A percentile compares a stretch with the other conserved stretches of the same genome.
phyloP scores from a whole-genome alignment of 2,888 invertebrate species.

The Ophion ellenae region DNA sequence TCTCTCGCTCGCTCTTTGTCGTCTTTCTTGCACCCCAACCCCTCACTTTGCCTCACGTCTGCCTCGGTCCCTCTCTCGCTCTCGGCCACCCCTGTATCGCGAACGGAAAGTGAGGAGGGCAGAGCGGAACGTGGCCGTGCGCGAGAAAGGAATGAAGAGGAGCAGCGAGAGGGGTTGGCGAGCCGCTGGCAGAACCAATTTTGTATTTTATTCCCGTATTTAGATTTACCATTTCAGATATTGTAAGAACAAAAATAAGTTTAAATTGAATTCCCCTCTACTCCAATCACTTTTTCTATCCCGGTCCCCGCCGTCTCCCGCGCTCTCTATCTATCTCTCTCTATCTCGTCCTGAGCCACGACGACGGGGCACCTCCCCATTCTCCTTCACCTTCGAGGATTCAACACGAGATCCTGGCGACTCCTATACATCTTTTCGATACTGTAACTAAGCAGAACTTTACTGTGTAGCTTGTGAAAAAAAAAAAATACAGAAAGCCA shows the following conservation, averaged over 20 bases:
- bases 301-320: slow-evolving; percentile 42
- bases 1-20: slow-evolving; percentile 20
- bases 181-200: slow-evolving; percentile 76
- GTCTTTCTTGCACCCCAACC: slow-evolving; percentile 57
- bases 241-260: slow-evolving; percentile 82
- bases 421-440: slow-evolving; percentile 9
- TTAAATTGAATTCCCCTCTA: slow-evolving; percentile 81
- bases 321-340: slow-evolving; percentile 27
- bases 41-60: slow-evolving; percentile 49
- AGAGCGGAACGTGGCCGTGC: slow-evolving; percentile 25
- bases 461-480: neutral
- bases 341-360: slow-evolving; percentile 14
- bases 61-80: slow-evolving; percentile 20
- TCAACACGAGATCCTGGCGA: slow-evolving; percentile 40
- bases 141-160: slow-evolving; percentile 39
- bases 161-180: slow-evolving; percentile 26
- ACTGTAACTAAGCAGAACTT: slow-evolving; percentile 26
- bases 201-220: slow-evolving; percentile 81
- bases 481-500: slow-evolving; percentile 17
- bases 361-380: slow-evolving; percentile 17
- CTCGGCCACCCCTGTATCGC: slow-evolving; percentile 16
- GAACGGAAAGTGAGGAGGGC: neutral
- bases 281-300: slow-evolving; percentile 58
- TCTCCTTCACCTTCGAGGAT: slow-evolving; percentile 51
- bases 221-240: slow-evolving; percentile 81